Conservation (phyloP, 2,888 invertebrate species). For the Leucophora obtusa region DNA sequence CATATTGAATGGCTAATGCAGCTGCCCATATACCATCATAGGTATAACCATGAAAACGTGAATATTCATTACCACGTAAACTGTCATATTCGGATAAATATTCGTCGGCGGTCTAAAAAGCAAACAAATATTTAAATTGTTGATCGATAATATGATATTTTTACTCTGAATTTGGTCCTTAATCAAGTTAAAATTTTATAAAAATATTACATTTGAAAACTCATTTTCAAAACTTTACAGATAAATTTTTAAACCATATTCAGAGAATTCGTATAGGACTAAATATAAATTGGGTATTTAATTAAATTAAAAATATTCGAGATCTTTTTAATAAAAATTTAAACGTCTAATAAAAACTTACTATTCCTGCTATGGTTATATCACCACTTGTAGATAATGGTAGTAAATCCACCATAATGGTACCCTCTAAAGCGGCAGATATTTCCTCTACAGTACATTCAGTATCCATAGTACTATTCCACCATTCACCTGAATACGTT, state of each 20-base stretch:
- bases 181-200: too few species aligned
- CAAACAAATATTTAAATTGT: not conserved
- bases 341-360: conserved; percentile 81
- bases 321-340: too few species aligned
- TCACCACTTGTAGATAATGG: conserved; percentile 92
- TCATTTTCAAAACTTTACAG: too few species aligned
- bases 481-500: conserved; percentile 88
- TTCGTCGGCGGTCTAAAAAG: conserved; percentile 89
- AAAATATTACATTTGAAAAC: too few species aligned
- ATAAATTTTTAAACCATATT: too few species aligned
- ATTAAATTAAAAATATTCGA: too few species aligned
- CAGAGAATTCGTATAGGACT: too few species aligned
- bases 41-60: conserved; percentile 97
- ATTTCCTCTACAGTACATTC: conserved; percentile 87
- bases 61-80: conserved; percentile 89
- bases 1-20: conserved; percentile 94
- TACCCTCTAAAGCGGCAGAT: conserved; percentile 89
- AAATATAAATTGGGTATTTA: too few species aligned
- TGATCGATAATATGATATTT: too few species aligned
- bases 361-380: conserved; percentile 93
- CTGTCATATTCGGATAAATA: conserved; percentile 92
- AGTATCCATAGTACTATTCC: conserved; percentile 82
- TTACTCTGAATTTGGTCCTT: too few species aligned
- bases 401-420: conserved; percentile 91
- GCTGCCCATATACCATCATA: conserved; percentile 99